phyloP scores from a whole-genome alignment of 2,113 vertebrate species.

The Salvelinus namaycush region DNA sequence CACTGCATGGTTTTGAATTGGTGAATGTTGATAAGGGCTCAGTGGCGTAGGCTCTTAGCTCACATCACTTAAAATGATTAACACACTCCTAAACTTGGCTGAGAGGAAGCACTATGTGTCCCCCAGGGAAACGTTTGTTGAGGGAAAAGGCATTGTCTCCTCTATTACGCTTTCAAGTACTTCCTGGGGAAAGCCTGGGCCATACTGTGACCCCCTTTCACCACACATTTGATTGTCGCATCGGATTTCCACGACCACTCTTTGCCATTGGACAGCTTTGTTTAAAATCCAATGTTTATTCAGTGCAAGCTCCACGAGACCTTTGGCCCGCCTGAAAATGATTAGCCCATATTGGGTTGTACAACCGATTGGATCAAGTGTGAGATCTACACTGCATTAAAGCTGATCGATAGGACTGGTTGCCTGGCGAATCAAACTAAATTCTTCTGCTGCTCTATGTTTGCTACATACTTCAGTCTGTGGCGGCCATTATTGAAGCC shows the following conservation, averaged over 20 bases:
- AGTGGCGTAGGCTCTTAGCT: slow-evolving; percentile 4
- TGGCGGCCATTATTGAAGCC: too few species aligned
- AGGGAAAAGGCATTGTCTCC: slow-evolving; percentile 66
- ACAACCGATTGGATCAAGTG: neutral
- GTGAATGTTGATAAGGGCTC: neutral
- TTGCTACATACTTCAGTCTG: too few species aligned
- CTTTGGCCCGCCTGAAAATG: neutral
- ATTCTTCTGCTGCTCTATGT: too few species aligned
- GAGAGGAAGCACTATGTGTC: slow-evolving; percentile 55
- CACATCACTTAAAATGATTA: slow-evolving; percentile 43
- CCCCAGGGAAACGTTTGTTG: slow-evolving; percentile 51
- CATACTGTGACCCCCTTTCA: slow-evolving; percentile 49
- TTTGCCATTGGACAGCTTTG: slow-evolving; percentile 20
- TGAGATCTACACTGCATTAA: neutral
- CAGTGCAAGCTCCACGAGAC: neutral
- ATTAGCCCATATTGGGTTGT: neutral
- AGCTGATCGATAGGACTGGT: neutral
- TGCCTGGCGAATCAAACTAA: too few species aligned
- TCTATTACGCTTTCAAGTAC: slow-evolving; percentile 64
- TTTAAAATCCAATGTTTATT: slow-evolving; percentile 7
- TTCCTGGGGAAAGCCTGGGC: slow-evolving; percentile 75
- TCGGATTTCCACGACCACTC: slow-evolving; percentile 46
- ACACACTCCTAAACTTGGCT: slow-evolving; percentile 29
- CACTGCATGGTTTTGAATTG: neutral
- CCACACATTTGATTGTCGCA: slow-evolving; percentile 43